phyloP scores from a whole-genome alignment of 2,113 vertebrate species.

The Rhombomys opimus region DNA sequence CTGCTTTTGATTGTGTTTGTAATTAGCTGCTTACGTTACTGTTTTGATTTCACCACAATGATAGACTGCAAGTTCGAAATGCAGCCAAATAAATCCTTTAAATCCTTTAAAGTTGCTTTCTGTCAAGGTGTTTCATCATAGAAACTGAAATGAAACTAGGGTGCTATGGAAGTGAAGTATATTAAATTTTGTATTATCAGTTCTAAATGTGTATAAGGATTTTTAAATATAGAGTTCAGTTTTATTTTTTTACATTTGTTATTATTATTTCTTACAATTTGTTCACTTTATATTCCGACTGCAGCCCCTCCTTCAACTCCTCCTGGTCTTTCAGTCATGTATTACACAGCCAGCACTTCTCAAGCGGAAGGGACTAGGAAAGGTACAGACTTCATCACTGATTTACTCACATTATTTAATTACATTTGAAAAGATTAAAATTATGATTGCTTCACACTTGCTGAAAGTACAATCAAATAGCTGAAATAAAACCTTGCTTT shows the following conservation, averaged over 20 bases:
- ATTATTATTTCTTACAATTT: too few relatives aligned
- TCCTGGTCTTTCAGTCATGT: not conserved
- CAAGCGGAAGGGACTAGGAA: not conserved
- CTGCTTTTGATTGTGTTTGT: not conserved
- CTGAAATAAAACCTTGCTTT: conserved; percentile 60
- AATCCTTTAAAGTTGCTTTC: not conserved
- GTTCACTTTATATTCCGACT: too few relatives aligned
- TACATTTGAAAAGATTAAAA: conserved; percentile 61
- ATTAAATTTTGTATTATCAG: not conserved
- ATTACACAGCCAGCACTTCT: conserved; percentile 33
- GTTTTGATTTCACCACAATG: not conserved
- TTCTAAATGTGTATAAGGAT: not conserved
- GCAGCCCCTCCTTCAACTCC: too few relatives aligned
- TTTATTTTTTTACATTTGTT: too few relatives aligned
- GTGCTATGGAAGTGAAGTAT: not conserved
- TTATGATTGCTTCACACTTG: conserved; percentile 61
- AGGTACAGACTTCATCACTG: conserved; percentile 62
- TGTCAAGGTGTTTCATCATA: not conserved
- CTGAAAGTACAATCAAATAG: conserved; percentile 39
- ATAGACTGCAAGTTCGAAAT: too few relatives aligned
- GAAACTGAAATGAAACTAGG: not conserved
- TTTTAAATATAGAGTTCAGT: too few relatives aligned
- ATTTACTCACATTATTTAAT: conserved; percentile 43
- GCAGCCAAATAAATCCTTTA: not conserved
- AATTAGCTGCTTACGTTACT: not conserved